A percentile compares a stretch with the other conserved stretches of the same genome.
Evolutionary conservation across 2,888 invertebrate species (phyloP).

Genomic region (Synanthedon vespiformis): DNA sequence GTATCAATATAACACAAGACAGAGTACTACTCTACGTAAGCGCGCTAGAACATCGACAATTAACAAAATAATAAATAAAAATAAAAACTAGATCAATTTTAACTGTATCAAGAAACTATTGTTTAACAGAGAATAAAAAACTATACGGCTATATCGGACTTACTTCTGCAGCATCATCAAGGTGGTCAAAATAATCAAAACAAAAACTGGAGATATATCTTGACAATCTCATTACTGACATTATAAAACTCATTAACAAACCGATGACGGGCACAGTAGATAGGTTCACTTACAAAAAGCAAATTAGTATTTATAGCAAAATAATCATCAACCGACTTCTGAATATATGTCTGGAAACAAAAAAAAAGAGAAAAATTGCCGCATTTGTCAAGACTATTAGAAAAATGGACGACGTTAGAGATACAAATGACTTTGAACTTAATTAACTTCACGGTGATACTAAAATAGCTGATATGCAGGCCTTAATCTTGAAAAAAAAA

Average conservation of each 20-base stretch:
- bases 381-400: conserved; percentile 15
- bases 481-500: conserved; percentile 19
- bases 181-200: conserved; percentile 21
- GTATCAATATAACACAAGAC: too few relatives aligned
- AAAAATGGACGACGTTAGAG: conserved; percentile 29
- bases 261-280: conserved; percentile 18
- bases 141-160: conserved; percentile 4
- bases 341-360: conserved; percentile 3
- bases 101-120: neutral
- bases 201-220: conserved; percentile 17
- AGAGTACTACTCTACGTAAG: too few relatives aligned
- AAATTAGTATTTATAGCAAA: conserved; percentile 11
- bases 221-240: conserved; percentile 34
- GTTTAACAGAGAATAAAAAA: conserved; percentile 1
- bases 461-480: conserved; percentile 37
- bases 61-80: neutral
- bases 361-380: conserved; percentile 16
- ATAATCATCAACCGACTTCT: conserved; percentile 11
- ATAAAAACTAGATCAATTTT: neutral
- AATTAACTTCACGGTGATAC: conserved; percentile 33
- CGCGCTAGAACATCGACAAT: too few relatives aligned
- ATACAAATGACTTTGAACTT: conserved; percentile 41
- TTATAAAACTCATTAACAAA: conserved; percentile 27
- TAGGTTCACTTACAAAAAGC: conserved; percentile 3
- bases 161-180: conserved; percentile 9